Percentiles rank a stretch among this genome's conserved stretches.
Conservation (phyloP, 1,140 invertebrate genomes). For the Drosophila ambigua region DNA sequence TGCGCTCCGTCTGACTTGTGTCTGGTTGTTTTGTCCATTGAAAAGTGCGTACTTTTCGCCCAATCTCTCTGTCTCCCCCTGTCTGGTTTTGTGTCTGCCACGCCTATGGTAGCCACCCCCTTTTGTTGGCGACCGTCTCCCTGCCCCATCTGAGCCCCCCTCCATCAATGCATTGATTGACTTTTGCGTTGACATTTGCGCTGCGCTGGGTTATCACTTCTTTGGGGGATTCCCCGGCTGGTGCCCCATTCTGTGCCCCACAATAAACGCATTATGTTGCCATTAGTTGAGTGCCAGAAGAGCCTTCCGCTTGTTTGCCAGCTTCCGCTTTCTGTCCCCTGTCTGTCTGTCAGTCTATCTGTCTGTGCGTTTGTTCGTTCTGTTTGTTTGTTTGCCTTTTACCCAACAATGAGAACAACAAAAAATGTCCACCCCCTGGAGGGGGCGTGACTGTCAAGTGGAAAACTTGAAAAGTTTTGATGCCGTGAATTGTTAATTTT, state of each 20-base stretch:
- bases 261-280: constrained; percentile 81
- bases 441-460: neutral
- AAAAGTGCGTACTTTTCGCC: constrained; percentile 64
- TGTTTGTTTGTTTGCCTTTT: constrained; percentile 35
- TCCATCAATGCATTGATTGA: constrained; percentile 67
- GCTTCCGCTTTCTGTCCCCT: constrained; percentile 58
- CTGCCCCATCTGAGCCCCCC: constrained; percentile 1
- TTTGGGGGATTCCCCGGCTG: constrained; percentile 45
- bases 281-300: constrained; percentile 81
- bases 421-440: constrained; percentile 53
- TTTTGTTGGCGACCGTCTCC: constrained; percentile 10
- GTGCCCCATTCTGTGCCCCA: constrained; percentile 56
- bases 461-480: constrained; percentile 61
- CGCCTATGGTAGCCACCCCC: constrained; percentile 29
- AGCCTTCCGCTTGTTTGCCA: constrained; percentile 81
- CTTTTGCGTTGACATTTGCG: constrained; percentile 80
- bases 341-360: constrained; percentile 49
- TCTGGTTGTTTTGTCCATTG: constrained; percentile 63
- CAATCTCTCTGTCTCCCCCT: constrained; percentile 5
- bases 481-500: constrained; percentile 75
- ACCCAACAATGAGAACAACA: constrained; percentile 54
- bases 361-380: constrained; percentile 35
- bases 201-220: constrained; percentile 72
- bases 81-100: constrained; percentile 39
- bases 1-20: constrained; percentile 63